Evolutionary conservation across 1,140 invertebrate species (phyloP).

Genomic region (Micrasema minimum): DNA sequence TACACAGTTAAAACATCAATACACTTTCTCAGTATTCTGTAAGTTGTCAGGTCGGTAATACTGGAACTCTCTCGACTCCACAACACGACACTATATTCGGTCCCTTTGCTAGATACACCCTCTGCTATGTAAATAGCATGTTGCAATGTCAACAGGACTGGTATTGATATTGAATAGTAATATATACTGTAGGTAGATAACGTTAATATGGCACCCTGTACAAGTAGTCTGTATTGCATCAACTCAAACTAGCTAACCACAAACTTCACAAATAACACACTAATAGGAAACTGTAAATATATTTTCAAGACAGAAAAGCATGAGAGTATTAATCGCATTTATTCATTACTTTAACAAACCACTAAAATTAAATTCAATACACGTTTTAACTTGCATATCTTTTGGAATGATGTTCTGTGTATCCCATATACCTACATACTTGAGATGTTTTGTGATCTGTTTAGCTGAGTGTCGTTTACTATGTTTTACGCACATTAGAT

Average conservation of each 20-base stretch:
- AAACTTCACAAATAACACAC: conserved; percentile 29
- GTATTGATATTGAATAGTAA: conserved; percentile 1
- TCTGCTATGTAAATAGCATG: conserved; percentile 18
- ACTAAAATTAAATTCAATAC: too few relatives aligned
- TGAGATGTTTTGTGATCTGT: background rate
- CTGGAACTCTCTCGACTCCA: background rate
- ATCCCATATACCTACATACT: background rate
- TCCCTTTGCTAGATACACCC: background rate
- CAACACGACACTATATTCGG: background rate
- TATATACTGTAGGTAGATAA: background rate
- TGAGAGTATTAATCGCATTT: background rate
- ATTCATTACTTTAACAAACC: too few relatives aligned
- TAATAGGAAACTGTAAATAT: conserved; percentile 27
- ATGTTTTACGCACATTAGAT: background rate
- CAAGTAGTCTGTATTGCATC: conserved; percentile 15
- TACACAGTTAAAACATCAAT: too few relatives aligned
- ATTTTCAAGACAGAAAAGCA: conserved; percentile 7
- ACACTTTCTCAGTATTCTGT: too few relatives aligned
- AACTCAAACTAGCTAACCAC: conserved; percentile 3
- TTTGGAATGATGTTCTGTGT: background rate
- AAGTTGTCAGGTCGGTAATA: too few relatives aligned
- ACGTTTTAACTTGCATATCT: background rate
- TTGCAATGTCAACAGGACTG: conserved; percentile 14
- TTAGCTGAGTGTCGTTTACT: background rate
- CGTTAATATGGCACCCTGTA: conserved; percentile 20